These are phyloP conservation scores for Corythornis cristatus DNA, from an alignment of 2,113 vertebrate genomes.

Conservation along the genomic window DNA sequence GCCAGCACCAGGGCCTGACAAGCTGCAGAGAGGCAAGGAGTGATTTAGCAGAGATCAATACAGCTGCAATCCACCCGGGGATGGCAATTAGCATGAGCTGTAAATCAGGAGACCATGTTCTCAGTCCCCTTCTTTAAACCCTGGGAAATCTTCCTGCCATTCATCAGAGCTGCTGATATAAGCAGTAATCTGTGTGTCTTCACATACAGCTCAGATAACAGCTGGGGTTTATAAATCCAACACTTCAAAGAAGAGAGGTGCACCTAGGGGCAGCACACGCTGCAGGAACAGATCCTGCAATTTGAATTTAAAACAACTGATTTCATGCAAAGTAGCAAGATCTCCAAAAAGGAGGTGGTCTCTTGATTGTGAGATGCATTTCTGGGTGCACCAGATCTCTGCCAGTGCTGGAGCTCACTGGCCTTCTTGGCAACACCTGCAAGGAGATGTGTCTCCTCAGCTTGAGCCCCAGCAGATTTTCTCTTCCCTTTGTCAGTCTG, in stretches of 20 bases:
- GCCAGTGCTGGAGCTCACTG: not conserved
- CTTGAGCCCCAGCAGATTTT: too few relatives aligned
- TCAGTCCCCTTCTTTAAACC: not conserved
- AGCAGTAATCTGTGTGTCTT: not conserved
- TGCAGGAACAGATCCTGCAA: not conserved
- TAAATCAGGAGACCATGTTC: not conserved
- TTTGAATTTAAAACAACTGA: not conserved
- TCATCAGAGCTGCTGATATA: not conserved
- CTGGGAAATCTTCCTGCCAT: not conserved
- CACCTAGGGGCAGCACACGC: not conserved
- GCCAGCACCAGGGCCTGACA: not conserved
- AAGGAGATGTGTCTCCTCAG: too few relatives aligned
- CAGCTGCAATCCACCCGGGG: not conserved
- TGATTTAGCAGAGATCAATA: constrained; percentile 1
- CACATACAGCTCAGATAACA: not conserved
- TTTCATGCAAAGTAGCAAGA: not conserved
- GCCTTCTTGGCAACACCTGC: too few relatives aligned
- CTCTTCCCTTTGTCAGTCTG: not conserved
- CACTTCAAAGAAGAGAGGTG: not conserved
- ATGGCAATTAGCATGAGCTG: not conserved
- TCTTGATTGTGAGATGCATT: not conserved
- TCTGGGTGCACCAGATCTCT: not conserved
- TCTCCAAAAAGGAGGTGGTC: not conserved
- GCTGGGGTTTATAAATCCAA: not conserved
- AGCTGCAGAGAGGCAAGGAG: not conserved